Evolutionary conservation across 2,888 invertebrate genomes (phyloP).

Genomic region (Tipula lateralis): DNA sequence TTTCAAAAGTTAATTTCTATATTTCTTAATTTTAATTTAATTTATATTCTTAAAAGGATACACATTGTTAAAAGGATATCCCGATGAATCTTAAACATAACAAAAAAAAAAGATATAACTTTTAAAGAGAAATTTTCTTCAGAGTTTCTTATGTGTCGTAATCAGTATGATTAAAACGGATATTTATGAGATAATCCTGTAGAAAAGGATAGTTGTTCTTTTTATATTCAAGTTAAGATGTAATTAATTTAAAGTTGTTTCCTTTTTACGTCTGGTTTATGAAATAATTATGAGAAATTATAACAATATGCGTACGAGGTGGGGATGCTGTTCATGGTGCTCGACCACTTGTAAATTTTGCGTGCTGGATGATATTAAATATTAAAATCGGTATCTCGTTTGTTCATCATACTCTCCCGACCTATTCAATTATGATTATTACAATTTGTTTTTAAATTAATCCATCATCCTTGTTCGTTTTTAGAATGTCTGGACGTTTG

Average conservation of each 20-base stretch:
- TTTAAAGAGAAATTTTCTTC: background rate
- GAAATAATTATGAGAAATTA: background rate
- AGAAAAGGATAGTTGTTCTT: background rate
- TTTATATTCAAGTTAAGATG: background rate
- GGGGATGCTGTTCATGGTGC: background rate
- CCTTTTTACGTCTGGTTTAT: background rate
- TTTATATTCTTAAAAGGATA: background rate
- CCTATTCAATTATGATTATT: background rate
- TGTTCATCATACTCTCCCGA: background rate
- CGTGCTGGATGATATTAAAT: background rate
- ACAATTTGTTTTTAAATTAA: background rate
- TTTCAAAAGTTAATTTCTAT: background rate
- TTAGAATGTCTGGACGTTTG: background rate
- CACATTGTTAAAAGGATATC: background rate
- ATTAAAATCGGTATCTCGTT: background rate
- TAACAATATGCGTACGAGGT: background rate
- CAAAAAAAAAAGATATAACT: background rate
- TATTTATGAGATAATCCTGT: background rate
- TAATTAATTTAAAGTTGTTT: background rate
- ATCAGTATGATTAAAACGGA: background rate
- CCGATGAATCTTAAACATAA: background rate
- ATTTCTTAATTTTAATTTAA: constrained; percentile 9
- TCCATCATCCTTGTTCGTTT: background rate
- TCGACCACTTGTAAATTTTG: background rate
- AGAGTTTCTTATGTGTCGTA: background rate